Base-by-base conservation (phyloP, 2,888 invertebrate species). In the Fragum whitleyi region DNA sequence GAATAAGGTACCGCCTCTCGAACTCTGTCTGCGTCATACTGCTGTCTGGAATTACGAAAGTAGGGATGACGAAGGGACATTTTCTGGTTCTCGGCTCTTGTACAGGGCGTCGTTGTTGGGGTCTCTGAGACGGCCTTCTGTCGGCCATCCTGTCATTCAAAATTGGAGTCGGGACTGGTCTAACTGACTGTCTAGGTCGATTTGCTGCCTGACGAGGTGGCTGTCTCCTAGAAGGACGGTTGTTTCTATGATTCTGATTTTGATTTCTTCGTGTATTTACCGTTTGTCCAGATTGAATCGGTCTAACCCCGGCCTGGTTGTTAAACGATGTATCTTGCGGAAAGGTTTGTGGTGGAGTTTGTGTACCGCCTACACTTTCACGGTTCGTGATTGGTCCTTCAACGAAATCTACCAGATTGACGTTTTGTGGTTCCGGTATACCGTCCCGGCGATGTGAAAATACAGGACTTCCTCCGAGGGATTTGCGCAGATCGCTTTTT, bases 11-110 rank as follows among this genome's bases (percentile, higher is more conserved):
- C 39, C 62, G 67, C 36, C 70, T 75, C 26, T 82, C 82, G 42
- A 82, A 82, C 9, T 79, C 82, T 7, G 55, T 53, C 57, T 81
- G 81, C 6, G 81, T 62, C 39, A 81, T 70, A 28, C 42, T 57
- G 29, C 69, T 65, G 65, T 80, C 73, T 0, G 80, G 76, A 51
- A 77, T 39, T 2, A 81, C 51, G 39, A 77, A 77, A 0, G 69
- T 42, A 11, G 81, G 77, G 28, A 81, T 65, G 23, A 65, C 11
- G 36, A 81, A 81, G 6, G 51, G 32, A 42, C 81, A 81, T 9
- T 36, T 39, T 23, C 26, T 39, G 42, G 39, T 61, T 19, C 47
- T 42, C 11, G 14, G 28, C n/a, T 21, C 26, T 62, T 62, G 62
- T 11, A 14, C 62, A 36, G 32, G 32, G 3, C 5, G 32, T 28